Evolutionary conservation across 1,140 invertebrate species (phyloP).

Genomic region (Drosophila pseudoananassae): DNA sequence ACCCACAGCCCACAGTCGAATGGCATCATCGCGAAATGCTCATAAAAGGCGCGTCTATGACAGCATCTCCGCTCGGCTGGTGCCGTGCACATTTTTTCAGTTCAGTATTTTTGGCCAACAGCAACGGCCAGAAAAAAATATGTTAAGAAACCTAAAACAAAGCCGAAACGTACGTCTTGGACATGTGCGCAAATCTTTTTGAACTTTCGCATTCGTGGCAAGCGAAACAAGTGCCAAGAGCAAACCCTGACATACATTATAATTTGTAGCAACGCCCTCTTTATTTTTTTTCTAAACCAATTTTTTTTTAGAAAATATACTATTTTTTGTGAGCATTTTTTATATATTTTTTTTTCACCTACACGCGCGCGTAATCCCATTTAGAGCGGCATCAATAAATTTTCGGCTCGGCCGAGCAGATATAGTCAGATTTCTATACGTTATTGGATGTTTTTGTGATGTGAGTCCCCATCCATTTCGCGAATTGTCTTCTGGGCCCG

Average conservation of each 20-base stretch:
- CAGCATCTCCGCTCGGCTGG: slow-evolving; percentile 55
- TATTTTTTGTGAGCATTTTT: slow-evolving; percentile 25
- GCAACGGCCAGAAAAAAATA: too few relatives aligned
- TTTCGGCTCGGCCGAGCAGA: slow-evolving; percentile 35
- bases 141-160: slow-evolving; percentile 23
- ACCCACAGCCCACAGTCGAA: slow-evolving; percentile 52
- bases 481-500: slow-evolving; percentile 40
- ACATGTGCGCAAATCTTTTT: slow-evolving; percentile 75
- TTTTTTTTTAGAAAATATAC: slow-evolving; percentile 36
- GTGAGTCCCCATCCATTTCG: slow-evolving; percentile 12
- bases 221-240: slow-evolving; percentile 73
- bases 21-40: slow-evolving; percentile 73
- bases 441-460: slow-evolving; percentile 11
- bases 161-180: slow-evolving; percentile 39
- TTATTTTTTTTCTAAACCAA: slow-evolving; percentile 49
- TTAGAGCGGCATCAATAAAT: slow-evolving; percentile 73
- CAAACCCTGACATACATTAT: slow-evolving; percentile 79
- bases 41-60: slow-evolving; percentile 79
- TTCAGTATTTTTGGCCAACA: slow-evolving; percentile 68
- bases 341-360: slow-evolving; percentile 47
- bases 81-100: slow-evolving; percentile 23
- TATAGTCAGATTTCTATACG: slow-evolving; percentile 28
- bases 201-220: slow-evolving; percentile 67
- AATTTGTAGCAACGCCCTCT: slow-evolving; percentile 71
- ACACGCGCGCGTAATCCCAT: slow-evolving; percentile 74